A percentile compares a stretch with the other conserved stretches of the same genome.
phyloP scores from a whole-genome alignment of 2,113 vertebrate genomes.

The Myanophis thanlyinensis region DNA sequence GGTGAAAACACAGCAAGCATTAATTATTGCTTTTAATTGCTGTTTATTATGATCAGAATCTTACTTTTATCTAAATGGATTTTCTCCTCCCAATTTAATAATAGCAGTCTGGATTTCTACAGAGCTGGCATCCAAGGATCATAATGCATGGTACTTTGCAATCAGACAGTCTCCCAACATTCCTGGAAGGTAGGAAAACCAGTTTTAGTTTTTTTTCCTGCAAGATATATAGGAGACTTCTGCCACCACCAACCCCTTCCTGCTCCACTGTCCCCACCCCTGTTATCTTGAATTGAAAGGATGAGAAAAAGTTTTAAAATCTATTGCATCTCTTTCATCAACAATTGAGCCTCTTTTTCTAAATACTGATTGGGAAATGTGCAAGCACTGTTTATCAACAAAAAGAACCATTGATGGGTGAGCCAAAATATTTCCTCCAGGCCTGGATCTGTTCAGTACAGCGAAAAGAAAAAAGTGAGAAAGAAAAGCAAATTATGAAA shows the following conservation, averaged over 20 bases:
- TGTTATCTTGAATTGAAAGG: neutral
- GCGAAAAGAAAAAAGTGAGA: too few species aligned
- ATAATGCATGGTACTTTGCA: neutral
- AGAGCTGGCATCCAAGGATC: slow-evolving; percentile 1
- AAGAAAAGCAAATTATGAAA: neutral
- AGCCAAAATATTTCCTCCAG: neutral
- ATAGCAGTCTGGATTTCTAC: slow-evolving; percentile 28
- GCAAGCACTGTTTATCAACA: neutral
- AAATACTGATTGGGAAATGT: neutral
- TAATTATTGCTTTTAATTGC: slow-evolving; percentile 39
- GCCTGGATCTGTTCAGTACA: neutral
- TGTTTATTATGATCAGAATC: slow-evolving; percentile 21
- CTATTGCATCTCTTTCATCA: neutral
- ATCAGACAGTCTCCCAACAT: neutral
- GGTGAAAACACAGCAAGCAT: slow-evolving; percentile 3
- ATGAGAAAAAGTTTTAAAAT: slow-evolving; percentile 13
- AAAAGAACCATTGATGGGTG: neutral
- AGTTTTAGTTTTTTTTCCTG: neutral
- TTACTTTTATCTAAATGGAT: slow-evolving; percentile 31
- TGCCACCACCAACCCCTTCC: neutral
- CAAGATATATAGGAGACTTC: neutral
- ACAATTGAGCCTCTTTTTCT: neutral
- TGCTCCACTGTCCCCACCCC: neutral
- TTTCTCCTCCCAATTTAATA: slow-evolving; percentile 38
- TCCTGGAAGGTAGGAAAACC: slow-evolving; percentile 29